A percentile compares a stretch with the other conserved stretches of the same genome.
These are phyloP conservation scores for Smutsia gigantea DNA, from an alignment of 2,797 vertebrate species.

Conservation along the genomic window DNA sequence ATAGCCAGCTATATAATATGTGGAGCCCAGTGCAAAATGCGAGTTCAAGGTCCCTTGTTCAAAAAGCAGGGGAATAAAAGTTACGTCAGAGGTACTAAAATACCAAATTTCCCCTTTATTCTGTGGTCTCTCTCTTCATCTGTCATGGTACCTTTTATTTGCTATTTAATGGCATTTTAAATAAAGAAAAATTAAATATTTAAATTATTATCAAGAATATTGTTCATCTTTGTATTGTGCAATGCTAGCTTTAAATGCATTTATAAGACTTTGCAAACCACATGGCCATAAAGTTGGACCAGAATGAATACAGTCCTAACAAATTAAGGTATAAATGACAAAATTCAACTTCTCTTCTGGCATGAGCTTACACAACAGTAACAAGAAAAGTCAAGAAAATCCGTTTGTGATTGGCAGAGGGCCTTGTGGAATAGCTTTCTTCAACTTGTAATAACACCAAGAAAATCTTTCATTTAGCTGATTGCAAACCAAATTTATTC, in stretches of 20 bases:
- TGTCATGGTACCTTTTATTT: neutral
- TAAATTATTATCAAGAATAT: slow-evolving; percentile 19
- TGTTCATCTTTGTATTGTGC: neutral
- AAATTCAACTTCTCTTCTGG: slow-evolving; percentile 35
- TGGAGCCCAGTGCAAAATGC: neutral
- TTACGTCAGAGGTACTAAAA: neutral
- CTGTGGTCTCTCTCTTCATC: neutral
- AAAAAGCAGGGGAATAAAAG: neutral
- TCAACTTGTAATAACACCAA: slow-evolving; percentile 44
- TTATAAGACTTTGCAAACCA: neutral
- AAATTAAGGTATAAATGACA: slow-evolving; percentile 21
- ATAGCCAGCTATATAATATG: neutral
- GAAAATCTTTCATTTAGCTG: slow-evolving; percentile 54
- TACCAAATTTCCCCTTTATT: neutral
- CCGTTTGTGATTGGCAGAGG: neutral
- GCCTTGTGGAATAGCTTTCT: neutral
- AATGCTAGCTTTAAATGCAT: slow-evolving; percentile 7
- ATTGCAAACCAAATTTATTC: slow-evolving; percentile 47
- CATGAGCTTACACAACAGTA: slow-evolving; percentile 9
- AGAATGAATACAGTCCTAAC: neutral
- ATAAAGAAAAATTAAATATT: slow-evolving; percentile 1
- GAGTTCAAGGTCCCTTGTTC: neutral
- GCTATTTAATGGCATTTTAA: slow-evolving; percentile 32
- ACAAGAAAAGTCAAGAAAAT: slow-evolving; percentile 38
- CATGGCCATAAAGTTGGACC: neutral